Evolutionary conservation across 2,797 vertebrate species (phyloP), one percentile per base, ranked within the genome.

Genomic region (Sphaeramia orbicularis): DNA sequence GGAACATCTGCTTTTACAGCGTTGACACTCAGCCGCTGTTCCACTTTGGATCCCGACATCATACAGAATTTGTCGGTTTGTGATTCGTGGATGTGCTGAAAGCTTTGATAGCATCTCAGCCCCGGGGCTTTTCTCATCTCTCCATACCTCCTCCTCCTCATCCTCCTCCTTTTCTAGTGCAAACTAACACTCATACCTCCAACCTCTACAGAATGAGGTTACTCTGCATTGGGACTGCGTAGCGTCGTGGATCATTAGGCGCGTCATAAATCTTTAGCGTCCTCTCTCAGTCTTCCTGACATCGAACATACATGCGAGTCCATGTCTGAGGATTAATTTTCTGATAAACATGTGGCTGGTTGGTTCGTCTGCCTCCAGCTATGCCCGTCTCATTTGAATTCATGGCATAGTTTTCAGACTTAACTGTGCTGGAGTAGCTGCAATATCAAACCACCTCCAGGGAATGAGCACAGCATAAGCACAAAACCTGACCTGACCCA

Each of bases 71-170:
- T 87, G 69, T 85, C 81, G 66, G 80, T 71, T 83, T 90, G 77
- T 75, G 81, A 86, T 85, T 87, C 62, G 69, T 76, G 71, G 71
- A 85, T 49, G 74, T 71, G 78, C 73, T 10, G 71, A 70, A 67
- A 76, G 84, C 71, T 88, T 79, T 74, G 84, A 89, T 80, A 84
- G 51, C 30, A 92, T 89, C 80, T 77, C 56, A 52, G 76, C 75
- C 40, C 76, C 13, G 47, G 14, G 73, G 86, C 64, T 70, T 50
- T 42, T 61, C 70, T 72, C 68, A 59, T 81, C 78, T 80, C 74
- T 41, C 21, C 2, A 45, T 8, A 2, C 21, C 21, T 24, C 21
- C 21, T 24, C 49, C 38, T 32, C 44, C 13, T 40, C 10, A 16
- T 55, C 51, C 36, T 32, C 38, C 43, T 52, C 8, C 15, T 30